Conservation (phyloP, 1,140 invertebrate species). For the Vollenhovia emeryi region DNA sequence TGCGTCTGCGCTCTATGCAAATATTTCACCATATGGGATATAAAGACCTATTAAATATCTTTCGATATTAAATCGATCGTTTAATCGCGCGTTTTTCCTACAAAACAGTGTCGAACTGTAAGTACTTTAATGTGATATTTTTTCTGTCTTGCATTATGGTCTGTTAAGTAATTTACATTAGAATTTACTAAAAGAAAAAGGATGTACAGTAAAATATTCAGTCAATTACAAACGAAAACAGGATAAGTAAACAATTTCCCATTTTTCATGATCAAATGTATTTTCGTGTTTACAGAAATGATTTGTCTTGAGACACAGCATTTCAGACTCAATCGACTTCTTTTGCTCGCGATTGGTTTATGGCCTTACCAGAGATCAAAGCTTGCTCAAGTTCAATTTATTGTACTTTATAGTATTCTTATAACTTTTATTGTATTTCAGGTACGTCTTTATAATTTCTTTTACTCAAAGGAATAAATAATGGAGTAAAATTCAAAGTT, state of each 20-base stretch:
- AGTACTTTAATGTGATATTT: background rate
- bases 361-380: background rate
- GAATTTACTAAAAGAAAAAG: background rate
- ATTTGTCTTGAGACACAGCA: background rate
- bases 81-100: background rate
- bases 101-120: background rate
- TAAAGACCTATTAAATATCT: background rate
- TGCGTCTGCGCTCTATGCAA: background rate
- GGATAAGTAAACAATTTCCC: background rate
- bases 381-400: background rate
- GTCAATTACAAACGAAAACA: background rate
- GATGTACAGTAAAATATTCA: background rate
- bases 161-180: background rate
- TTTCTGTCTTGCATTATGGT: background rate
- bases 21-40: background rate
- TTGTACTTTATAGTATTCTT: background rate
- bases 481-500: background rate
- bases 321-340: background rate
- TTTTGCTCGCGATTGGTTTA: slow-evolving; percentile 15
- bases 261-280: background rate
- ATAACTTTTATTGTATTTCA: slow-evolving; percentile 30
- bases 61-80: background rate
- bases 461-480: background rate
- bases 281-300: background rate
- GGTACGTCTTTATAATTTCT: background rate